phyloP scores from a whole-genome alignment of 1,140 invertebrate species.

The Ruditapes philippinarum region DNA sequence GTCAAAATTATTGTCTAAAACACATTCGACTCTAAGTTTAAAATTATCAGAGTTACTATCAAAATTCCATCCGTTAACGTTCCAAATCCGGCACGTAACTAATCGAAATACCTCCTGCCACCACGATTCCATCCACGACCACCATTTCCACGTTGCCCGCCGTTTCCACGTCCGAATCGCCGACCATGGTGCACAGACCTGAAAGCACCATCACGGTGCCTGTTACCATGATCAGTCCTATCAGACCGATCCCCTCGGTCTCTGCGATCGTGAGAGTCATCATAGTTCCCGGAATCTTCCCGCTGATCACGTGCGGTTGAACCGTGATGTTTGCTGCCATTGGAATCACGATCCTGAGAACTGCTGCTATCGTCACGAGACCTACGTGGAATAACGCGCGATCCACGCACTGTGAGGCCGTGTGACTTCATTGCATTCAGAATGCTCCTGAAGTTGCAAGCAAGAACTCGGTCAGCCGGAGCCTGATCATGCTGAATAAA shows the following conservation, averaged over 20 bases:
- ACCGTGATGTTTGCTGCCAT: not conserved
- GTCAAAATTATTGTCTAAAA: not conserved
- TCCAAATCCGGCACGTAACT: too few relatives aligned
- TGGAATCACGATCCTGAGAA: not conserved
- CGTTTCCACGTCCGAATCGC: slow-evolving; percentile 11
- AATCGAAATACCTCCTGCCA: slow-evolving; percentile 2
- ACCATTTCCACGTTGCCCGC: slow-evolving; percentile 28
- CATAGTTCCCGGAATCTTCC: not conserved
- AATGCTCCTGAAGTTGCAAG: slow-evolving; percentile 16
- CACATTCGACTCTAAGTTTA: too few relatives aligned
- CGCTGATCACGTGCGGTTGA: not conserved
- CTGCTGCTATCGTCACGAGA: not conserved
- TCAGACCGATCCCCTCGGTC: slow-evolving; percentile 12
- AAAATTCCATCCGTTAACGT: too few relatives aligned
- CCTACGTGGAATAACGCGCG: slow-evolving; percentile 17
- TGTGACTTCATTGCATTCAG: slow-evolving; percentile 2
- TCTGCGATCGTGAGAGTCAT: not conserved
- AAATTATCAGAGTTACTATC: too few relatives aligned
- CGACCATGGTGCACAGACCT: slow-evolving; percentile 15
- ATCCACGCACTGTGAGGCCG: not conserved
- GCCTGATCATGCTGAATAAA: slow-evolving; percentile 24
- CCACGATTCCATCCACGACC: slow-evolving; percentile 10
- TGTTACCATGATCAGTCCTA: slow-evolving; percentile 1
- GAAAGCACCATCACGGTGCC: slow-evolving; percentile 17
- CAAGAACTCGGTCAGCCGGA: not conserved